Conservation (phyloP, 2,888 invertebrate species). For the Calameuta idolon region DNA sequence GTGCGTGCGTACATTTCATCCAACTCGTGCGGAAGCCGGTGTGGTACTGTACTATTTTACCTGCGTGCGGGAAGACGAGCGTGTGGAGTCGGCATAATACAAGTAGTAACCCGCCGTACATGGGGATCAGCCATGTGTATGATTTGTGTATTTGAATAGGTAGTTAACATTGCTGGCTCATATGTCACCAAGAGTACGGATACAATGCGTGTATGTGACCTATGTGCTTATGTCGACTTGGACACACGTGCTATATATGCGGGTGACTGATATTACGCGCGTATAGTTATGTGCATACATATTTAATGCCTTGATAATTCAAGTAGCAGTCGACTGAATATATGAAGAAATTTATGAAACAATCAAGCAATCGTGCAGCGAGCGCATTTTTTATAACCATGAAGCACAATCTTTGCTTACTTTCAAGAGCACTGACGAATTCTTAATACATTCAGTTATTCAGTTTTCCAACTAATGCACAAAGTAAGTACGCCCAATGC, state of each 20-base stretch:
- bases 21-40: constrained; percentile 10
- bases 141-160: constrained; percentile 15
- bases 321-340: background rate
- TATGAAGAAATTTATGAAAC: background rate
- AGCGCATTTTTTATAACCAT: background rate
- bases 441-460: background rate
- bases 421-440: background rate
- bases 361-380: background rate
- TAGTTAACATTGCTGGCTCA: constrained; percentile 22
- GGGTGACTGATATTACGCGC: background rate
- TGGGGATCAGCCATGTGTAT: background rate
- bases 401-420: background rate
- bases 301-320: background rate
- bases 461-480: background rate
- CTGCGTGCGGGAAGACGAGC: background rate
- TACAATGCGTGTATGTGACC: background rate
- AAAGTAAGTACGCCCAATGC: background rate
- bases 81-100: background rate
- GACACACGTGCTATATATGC: background rate
- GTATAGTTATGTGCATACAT: background rate
- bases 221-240: background rate
- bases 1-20: constrained; percentile 31
- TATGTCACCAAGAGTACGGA: constrained; percentile 23
- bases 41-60: constrained; percentile 1
- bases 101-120: background rate